These are phyloP conservation scores for Geophilus truncorum DNA, from an alignment of 2,888 invertebrate species.

Conservation along the genomic window DNA sequence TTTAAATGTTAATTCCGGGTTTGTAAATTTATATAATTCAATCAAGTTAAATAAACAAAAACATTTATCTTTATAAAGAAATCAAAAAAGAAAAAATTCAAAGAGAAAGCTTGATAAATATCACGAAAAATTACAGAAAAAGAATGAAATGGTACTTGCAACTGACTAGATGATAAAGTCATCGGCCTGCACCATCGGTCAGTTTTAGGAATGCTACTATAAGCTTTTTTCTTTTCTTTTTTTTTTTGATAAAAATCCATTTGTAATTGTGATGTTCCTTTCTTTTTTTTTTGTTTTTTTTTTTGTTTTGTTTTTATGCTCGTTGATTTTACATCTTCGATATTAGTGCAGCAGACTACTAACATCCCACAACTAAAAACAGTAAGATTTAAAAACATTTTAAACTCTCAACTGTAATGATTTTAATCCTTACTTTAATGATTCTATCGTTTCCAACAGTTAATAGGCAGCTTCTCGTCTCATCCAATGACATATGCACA, in stretches of 20 bases:
- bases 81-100: neutral
- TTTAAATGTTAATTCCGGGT: neutral
- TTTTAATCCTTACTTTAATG: constrained; percentile 61
- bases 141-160: neutral
- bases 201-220: neutral
- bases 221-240: neutral
- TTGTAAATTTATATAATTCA: neutral
- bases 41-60: too few relatives aligned
- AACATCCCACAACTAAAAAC: constrained; percentile 40
- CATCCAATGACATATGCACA: constrained; percentile 81
- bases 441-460: constrained; percentile 93
- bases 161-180: neutral
- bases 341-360: constrained; percentile 36
- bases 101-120: neutral
- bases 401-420: too few relatives aligned
- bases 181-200: neutral
- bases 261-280: neutral
- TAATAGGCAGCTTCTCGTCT: constrained; percentile 75
- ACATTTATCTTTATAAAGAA: neutral
- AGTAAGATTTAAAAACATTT: too few relatives aligned
- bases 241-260: neutral
- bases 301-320: neutral
- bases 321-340: neutral
- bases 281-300: too few relatives aligned
- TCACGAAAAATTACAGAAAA: neutral